Evolutionary conservation across 2,888 invertebrate genomes (phyloP).

Genomic region (Amphipoea oculea): DNA sequence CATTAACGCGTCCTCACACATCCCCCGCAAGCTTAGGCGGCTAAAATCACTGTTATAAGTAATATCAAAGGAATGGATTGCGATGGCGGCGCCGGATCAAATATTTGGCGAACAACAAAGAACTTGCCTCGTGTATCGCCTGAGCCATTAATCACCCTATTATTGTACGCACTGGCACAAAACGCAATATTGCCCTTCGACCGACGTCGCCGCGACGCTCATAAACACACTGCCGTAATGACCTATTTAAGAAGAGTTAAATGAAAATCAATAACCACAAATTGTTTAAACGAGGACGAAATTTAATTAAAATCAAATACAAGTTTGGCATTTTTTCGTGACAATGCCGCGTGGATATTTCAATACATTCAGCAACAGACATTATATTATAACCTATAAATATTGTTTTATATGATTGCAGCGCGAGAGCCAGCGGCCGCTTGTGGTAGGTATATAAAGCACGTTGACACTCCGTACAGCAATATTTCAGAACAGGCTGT

Average conservation of each 20-base stretch:
- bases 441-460: background rate
- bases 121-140: conserved; percentile 84
- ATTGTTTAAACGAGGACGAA: conserved; percentile 68
- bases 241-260: conserved; percentile 86
- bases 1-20: conserved; percentile 71
- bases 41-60: conserved; percentile 74
- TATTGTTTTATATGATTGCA: conserved; percentile 8
- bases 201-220: conserved; percentile 80
- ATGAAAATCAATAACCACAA: conserved; percentile 85
- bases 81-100: conserved; percentile 81
- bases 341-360: conserved; percentile 21
- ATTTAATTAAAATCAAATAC: conserved; percentile 60
- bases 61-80: conserved; percentile 84
- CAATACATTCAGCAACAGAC: conserved; percentile 24
- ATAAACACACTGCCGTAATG: conserved; percentile 86
- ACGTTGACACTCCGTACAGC: conserved; percentile 27
- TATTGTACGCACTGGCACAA: conserved; percentile 86
- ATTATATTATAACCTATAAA: conserved; percentile 14
- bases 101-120: conserved; percentile 89
- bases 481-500: conserved; percentile 52
- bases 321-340: conserved; percentile 27
- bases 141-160: conserved; percentile 88
- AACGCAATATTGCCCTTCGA: conserved; percentile 86
- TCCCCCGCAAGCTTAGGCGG: conserved; percentile 67
- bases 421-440: conserved; percentile 7